phyloP scores from a whole-genome alignment of 2,888 invertebrate species.

The Slavum lentiscoides region DNA sequence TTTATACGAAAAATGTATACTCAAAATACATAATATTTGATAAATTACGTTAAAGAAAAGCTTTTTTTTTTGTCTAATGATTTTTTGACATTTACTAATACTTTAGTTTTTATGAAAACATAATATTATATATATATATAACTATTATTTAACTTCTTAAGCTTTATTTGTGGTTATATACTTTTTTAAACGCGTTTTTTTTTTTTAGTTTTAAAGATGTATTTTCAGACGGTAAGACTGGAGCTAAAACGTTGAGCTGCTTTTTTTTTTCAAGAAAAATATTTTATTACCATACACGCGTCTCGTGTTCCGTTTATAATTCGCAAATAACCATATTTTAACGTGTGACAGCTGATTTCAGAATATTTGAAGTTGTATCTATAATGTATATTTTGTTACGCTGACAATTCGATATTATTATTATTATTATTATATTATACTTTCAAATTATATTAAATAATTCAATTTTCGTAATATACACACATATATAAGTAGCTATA shows the following conservation, averaged over 20 bases:
- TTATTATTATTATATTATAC: too few species aligned
- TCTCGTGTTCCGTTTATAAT: neutral
- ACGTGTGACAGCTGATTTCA: slow-evolving; percentile 8
- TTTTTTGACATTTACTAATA: neutral
- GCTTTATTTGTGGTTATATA: slow-evolving; percentile 19
- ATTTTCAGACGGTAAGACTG: slow-evolving; percentile 46
- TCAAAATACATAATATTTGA: too few species aligned
- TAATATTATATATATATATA: neutral
- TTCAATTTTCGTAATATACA: neutral
- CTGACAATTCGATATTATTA: too few species aligned
- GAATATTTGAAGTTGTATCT: too few species aligned
- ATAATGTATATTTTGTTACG: too few species aligned
- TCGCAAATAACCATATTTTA: neutral
- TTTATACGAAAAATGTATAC: too few species aligned
- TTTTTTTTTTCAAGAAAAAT: slow-evolving; percentile 19
- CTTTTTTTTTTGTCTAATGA: too few species aligned
- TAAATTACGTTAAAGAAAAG: too few species aligned
- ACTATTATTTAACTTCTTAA: slow-evolving; percentile 22
- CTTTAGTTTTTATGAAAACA: neutral
- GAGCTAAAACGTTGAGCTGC: slow-evolving; percentile 19
- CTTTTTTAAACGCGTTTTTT: slow-evolving; percentile 24
- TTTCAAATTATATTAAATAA: too few species aligned
- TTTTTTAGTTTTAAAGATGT: slow-evolving; percentile 33
- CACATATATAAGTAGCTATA: neutral
- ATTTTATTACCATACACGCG: neutral